phyloP scores from a whole-genome alignment of 2,888 invertebrate species.

The Adela reaumurella region DNA sequence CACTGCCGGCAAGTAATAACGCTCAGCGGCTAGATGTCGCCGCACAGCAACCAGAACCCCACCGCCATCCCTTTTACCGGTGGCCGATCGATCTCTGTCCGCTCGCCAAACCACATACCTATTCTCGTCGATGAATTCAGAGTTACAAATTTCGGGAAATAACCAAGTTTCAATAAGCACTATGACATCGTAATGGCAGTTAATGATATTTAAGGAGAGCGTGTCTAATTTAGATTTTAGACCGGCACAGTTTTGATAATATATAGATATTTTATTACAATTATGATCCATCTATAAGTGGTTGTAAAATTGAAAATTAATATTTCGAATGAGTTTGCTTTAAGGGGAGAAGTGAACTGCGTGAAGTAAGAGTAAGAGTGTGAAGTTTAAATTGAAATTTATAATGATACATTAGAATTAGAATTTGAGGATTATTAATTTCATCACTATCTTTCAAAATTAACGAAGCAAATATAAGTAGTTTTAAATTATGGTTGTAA shows the following conservation, averaged over 20 bases:
- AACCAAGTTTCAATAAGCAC: constrained; percentile 3
- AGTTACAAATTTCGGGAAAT: neutral
- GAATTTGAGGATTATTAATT: too few species aligned
- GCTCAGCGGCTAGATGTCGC: neutral
- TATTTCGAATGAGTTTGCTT: neutral
- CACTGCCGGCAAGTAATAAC: neutral
- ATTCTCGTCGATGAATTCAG: neutral
- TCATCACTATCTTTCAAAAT: too few species aligned
- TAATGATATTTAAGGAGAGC: neutral
- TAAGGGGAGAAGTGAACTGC: neutral
- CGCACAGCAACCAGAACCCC: constrained; percentile 3
- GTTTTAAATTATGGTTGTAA: too few species aligned
- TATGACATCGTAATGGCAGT: constrained; percentile 2
- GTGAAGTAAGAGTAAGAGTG: too few species aligned
- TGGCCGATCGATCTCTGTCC: neutral
- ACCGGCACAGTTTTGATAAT: constrained; percentile 6
- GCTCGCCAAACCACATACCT: neutral
- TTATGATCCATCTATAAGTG: too few species aligned
- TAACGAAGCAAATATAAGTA: too few species aligned
- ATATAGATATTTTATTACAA: constrained; percentile 1
- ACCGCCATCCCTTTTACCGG: constrained; percentile 1
- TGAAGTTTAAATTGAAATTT: too few species aligned
- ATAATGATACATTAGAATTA: too few species aligned
- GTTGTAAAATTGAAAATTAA: too few species aligned
- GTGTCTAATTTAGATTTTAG: constrained; percentile 2